These are phyloP conservation scores for Caenorhabditis sp. DNA, from an alignment of 2,888 invertebrate genomes.

Conservation along the genomic window DNA sequence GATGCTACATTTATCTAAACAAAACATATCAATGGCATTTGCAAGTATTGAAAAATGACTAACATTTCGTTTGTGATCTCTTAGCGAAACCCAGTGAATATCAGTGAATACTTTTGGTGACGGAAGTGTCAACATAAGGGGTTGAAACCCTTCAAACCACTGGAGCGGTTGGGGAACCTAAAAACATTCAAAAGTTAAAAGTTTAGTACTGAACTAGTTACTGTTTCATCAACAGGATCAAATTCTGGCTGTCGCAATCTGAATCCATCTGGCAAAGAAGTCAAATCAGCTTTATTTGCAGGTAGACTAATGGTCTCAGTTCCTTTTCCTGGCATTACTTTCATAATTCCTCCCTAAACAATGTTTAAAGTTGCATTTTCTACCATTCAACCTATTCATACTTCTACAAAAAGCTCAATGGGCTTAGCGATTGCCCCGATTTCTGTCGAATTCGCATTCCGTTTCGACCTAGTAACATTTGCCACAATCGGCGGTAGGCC, in stretches of 20 bases:
- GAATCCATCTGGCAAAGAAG: conserved; percentile 54
- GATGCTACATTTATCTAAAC: conserved; percentile 75
- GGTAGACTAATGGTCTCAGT: conserved; percentile 24
- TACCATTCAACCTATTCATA: not conserved
- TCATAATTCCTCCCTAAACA: conserved; percentile 59
- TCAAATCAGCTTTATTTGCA: conserved; percentile 20
- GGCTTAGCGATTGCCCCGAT: conserved; percentile 47
- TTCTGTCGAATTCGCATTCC: conserved; percentile 11
- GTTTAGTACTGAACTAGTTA: conserved; percentile 3
- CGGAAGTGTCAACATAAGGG: conserved; percentile 80
- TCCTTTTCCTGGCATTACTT: conserved; percentile 56
- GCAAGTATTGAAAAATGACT: conserved; percentile 4
- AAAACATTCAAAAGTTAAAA: not conserved
- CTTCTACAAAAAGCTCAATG: conserved; percentile 63
- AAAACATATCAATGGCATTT: not conserved
- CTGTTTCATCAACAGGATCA: conserved; percentile 61
- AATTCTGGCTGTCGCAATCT: conserved; percentile 65
- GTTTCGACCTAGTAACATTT: conserved; percentile 27
- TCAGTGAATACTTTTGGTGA: conserved; percentile 68
- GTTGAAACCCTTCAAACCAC: conserved; percentile 81
- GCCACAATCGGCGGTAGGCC: conserved; percentile 63
- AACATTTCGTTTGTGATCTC: conserved; percentile 80
- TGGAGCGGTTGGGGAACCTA: conserved; percentile 72
- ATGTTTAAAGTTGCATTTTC: not conserved
- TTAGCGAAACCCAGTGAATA: conserved; percentile 80